Percentiles rank a stretch among this genome's conserved stretches.
Conservation (phyloP, 2,797 vertebrate species). For the Propithecus perrieri region DNA sequence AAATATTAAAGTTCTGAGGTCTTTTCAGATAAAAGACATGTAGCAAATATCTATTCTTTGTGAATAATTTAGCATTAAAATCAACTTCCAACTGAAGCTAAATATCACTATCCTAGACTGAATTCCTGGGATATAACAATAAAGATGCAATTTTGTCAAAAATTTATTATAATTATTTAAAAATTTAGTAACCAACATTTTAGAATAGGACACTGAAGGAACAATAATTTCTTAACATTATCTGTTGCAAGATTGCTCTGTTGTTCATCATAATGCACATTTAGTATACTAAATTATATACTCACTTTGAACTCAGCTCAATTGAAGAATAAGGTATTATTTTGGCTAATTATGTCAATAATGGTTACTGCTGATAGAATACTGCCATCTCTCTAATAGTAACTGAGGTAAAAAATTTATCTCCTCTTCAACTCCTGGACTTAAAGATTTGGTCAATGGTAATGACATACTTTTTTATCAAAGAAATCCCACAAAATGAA, state of each 20-base stretch:
- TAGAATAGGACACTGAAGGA: not conserved
- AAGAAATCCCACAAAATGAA: not conserved
- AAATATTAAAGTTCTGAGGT: slow-evolving; percentile 5
- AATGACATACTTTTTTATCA: not conserved
- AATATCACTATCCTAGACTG: not conserved
- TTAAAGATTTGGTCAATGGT: not conserved
- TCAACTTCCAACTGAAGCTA: not conserved
- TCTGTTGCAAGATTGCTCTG: not conserved
- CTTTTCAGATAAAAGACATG: not conserved
- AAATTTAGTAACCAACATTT: not conserved
- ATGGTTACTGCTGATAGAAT: not conserved
- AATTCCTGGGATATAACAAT: not conserved
- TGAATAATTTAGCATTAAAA: not conserved
- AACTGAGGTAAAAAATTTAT: not conserved
- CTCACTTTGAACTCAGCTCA: not conserved
- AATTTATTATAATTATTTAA: not conserved
- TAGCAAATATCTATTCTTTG: not conserved
- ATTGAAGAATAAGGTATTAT: not conserved
- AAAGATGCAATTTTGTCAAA: not conserved
- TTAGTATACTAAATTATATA: not conserved
- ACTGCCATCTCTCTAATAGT: not conserved
- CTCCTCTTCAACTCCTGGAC: not conserved
- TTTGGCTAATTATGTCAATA: not conserved
- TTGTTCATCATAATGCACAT: not conserved
- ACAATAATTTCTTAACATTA: not conserved